These are phyloP conservation scores for Dicranocentrus wangi DNA, from an alignment of 2,888 invertebrate genomes.

Conservation along the genomic window DNA sequence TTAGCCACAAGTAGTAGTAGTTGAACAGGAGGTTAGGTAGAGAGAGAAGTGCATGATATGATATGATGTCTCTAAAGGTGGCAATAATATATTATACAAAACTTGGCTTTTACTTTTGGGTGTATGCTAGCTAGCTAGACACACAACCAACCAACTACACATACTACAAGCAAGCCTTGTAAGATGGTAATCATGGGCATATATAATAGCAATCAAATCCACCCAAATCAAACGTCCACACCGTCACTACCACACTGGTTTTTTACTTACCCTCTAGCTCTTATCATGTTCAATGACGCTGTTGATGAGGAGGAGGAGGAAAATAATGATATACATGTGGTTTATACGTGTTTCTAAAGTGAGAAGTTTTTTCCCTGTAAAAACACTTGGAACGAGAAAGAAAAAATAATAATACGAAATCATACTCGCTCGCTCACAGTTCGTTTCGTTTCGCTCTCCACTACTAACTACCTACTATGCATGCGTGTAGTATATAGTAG, in stretches of 20 bases:
- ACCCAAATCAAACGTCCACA: constrained; percentile 46
- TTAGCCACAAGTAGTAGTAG: neutral
- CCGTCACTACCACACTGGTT: constrained; percentile 21
- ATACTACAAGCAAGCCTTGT: too few relatives aligned
- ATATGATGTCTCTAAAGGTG: too few relatives aligned
- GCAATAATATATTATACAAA: neutral
- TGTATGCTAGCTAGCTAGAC: neutral
- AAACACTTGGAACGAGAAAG: neutral
- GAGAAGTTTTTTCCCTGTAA: constrained; percentile 6
- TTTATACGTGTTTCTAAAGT: neutral
- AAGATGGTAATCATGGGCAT: neutral
- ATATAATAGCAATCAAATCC: constrained; percentile 37
- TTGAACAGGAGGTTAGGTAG: too few relatives aligned
- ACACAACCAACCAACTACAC: too few relatives aligned
- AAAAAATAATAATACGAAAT: neutral
- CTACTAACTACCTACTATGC: too few relatives aligned
- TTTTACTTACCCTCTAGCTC: constrained; percentile 37
- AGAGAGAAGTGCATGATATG: too few relatives aligned
- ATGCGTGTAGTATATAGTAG: too few relatives aligned
- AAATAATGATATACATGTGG: constrained; percentile 20
- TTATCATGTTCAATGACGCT: constrained; percentile 44
- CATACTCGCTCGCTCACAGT: too few relatives aligned
- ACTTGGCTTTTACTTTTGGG: constrained; percentile 11
- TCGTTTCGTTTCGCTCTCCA: too few relatives aligned
- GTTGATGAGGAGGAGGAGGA: constrained; percentile 29